Conservation (phyloP, 2,888 invertebrate genomes). For the Lydus trimaculatus region DNA sequence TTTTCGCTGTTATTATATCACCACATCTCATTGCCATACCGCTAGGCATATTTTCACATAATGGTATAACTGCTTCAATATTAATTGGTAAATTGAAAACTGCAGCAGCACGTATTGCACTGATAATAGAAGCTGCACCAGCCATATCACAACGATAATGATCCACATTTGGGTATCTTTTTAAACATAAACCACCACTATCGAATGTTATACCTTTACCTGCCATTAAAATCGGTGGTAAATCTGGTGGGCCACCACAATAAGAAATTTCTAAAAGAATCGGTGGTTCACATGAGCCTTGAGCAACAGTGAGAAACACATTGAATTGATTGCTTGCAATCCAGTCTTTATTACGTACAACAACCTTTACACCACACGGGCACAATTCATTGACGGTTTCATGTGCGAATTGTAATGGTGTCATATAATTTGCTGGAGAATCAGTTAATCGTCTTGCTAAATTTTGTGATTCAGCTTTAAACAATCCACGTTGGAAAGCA, state of each 20-base stretch:
- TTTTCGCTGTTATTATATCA: conserved; percentile 61
- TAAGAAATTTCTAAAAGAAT: conserved; percentile 71
- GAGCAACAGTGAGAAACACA: conserved; percentile 71
- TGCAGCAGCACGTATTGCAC: conserved; percentile 63
- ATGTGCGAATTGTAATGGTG: conserved; percentile 76
- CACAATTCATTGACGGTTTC: conserved; percentile 70
- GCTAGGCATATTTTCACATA: conserved; percentile 65
- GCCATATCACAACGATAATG: conserved; percentile 67
- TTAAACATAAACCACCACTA: conserved; percentile 58
- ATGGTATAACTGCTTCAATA: conserved; percentile 59
- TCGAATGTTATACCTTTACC: conserved; percentile 74
- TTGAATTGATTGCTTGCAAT: conserved; percentile 70
- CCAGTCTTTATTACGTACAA: conserved; percentile 70
- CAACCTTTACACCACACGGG: conserved; percentile 64
- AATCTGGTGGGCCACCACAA: conserved; percentile 60
- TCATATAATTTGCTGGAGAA: conserved; percentile 81
- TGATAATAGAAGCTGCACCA: conserved; percentile 68
- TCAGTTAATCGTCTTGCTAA: conserved; percentile 77
- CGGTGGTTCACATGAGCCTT: conserved; percentile 72
- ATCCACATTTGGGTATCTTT: conserved; percentile 55
- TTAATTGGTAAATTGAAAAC: conserved; percentile 65
- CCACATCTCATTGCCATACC: conserved; percentile 68
- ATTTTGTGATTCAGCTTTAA: conserved; percentile 77
- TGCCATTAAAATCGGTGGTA: conserved; percentile 69
- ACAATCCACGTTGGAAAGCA: conserved; percentile 68